phyloP scores from a whole-genome alignment of 1,140 invertebrate genomes.

The Anadara kagoshimensis region DNA sequence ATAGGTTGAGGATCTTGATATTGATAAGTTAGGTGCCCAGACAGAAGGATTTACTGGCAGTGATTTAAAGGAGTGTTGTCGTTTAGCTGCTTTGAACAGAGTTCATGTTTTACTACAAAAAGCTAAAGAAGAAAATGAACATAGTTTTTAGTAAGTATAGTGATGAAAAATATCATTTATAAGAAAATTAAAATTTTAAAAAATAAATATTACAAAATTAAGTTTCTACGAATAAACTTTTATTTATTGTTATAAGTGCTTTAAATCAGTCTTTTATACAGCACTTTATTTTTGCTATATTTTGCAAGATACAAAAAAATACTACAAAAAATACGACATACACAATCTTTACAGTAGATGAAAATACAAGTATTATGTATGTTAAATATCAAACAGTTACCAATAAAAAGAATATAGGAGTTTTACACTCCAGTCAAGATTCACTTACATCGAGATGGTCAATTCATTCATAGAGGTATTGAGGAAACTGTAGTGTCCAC shows the following conservation, averaged over 20 bases:
- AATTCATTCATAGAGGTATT: too few relatives aligned
- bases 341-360: neutral
- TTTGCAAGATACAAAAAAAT: neutral
- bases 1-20: slow-evolving; percentile 80
- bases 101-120: slow-evolving; percentile 80
- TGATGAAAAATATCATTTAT: neutral
- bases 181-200: neutral
- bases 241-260: too few relatives aligned
- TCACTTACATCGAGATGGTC: too few relatives aligned
- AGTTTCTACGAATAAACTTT: too few relatives aligned
- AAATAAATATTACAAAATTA: neutral
- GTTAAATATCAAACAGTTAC: too few relatives aligned
- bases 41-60: slow-evolving; percentile 92
- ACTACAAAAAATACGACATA: neutral
- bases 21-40: slow-evolving; percentile 80
- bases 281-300: too few relatives aligned
- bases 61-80: slow-evolving; percentile 92
- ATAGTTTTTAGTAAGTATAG: neutral
- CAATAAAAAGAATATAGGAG: too few relatives aligned
- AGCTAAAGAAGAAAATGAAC: neutral
- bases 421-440: too few relatives aligned
- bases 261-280: too few relatives aligned
- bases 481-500: too few relatives aligned
- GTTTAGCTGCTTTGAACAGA: slow-evolving; percentile 91
- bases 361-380: too few relatives aligned